phyloP scores from a whole-genome alignment of 2,888 invertebrate genomes.

The Drosophila limbata region DNA sequence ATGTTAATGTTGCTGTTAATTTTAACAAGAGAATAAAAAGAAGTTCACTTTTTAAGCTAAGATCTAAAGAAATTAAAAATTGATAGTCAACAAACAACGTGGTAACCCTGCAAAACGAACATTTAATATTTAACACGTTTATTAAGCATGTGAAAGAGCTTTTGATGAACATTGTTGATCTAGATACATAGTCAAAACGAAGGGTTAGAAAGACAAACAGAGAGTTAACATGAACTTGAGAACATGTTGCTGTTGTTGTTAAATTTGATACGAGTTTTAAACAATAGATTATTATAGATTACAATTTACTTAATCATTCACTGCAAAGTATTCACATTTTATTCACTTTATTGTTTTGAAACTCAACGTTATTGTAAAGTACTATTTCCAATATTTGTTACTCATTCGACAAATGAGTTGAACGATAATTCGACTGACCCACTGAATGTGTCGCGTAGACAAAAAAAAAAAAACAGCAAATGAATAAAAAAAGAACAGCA shows the following conservation, averaged over 20 bases:
- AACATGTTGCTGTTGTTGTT: not conserved
- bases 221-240: not conserved
- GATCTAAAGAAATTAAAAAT: not conserved
- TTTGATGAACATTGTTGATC: not conserved
- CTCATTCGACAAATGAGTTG: constrained; percentile 21
- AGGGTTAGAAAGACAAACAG: not conserved
- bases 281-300: not conserved
- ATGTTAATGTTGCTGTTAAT: not conserved
- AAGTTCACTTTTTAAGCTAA: not conserved
- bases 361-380: constrained; percentile 10
- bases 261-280: not conserved
- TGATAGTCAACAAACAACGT: not conserved
- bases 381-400: constrained; percentile 17
- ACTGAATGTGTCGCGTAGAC: constrained; percentile 13
- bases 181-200: not conserved
- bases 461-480: not conserved
- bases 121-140: constrained; percentile 4
- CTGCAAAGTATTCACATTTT: not conserved
- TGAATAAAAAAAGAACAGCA: constrained; percentile 5
- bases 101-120: not conserved
- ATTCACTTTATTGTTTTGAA: not conserved
- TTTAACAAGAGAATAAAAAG: too few species aligned
- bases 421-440: constrained; percentile 23
- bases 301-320: not conserved
- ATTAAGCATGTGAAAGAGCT: not conserved